These are phyloP conservation scores for Pachyrhynchus sulphureomaculatus DNA, from an alignment of 1,140 invertebrate genomes.

Conservation along the genomic window DNA sequence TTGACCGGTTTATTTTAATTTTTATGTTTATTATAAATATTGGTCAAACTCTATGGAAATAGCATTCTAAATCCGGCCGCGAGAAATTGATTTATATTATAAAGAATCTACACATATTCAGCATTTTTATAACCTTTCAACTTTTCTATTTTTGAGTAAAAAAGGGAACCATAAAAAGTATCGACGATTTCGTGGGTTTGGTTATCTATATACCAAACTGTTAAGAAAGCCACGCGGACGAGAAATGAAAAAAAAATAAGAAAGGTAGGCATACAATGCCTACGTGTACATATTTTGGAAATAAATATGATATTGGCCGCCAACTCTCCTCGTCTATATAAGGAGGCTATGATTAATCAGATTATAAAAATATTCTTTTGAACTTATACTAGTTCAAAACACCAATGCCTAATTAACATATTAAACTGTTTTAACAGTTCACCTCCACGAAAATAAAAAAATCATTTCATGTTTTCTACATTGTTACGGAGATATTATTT, in stretches of 20 bases:
- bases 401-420: constrained; percentile 8
- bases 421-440: not conserved
- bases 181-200: no score
- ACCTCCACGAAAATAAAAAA: not conserved
- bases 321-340: constrained; percentile 22
- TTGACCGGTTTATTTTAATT: no score
- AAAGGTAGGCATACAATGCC: constrained; percentile 19
- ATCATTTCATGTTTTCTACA: not conserved
- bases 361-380: constrained; percentile 18
- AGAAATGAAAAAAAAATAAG: constrained; percentile 10
- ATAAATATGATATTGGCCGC: constrained; percentile 27
- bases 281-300: constrained; percentile 22
- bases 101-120: no score
- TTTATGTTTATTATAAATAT: no score
- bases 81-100: no score
- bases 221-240: constrained; percentile 13
- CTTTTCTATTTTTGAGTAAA: no score
- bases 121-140: no score
- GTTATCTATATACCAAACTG: no score
- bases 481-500: not conserved
- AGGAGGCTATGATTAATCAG: constrained; percentile 20
- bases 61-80: no score
- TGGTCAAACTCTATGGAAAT: no score
- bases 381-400: constrained; percentile 11
- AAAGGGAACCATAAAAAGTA: no score